Percentiles rank a stretch among this genome's conserved stretches.
Conservation (phyloP, 2,888 invertebrate species). For the Brachylomia viminalis region DNA sequence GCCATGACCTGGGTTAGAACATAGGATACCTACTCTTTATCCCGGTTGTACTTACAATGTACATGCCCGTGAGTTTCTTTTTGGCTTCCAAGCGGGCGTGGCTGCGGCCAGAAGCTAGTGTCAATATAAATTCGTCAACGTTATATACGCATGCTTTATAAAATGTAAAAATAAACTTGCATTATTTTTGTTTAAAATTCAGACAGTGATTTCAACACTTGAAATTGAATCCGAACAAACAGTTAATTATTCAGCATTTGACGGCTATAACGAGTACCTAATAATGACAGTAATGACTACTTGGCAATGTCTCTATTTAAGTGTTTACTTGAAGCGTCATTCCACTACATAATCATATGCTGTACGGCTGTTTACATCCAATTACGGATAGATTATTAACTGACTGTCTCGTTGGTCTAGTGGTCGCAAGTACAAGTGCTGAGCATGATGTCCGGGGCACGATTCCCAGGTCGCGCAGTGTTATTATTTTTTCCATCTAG, state of each 20-base stretch:
- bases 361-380: neutral
- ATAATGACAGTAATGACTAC: slow-evolving; percentile 23
- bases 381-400: slow-evolving; percentile 37
- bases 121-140: neutral
- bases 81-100: neutral
- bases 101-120: neutral
- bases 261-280: slow-evolving; percentile 13
- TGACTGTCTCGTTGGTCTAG: slow-evolving; percentile 16
- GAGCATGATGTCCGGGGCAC: no score
- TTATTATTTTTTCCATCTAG: no score
- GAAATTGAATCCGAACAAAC: slow-evolving; percentile 35
- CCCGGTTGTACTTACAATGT: no score
- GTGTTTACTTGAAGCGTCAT: neutral
- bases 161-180: neutral
- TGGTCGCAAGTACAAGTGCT: neutral
- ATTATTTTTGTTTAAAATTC: slow-evolving; percentile 17
- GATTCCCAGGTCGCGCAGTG: no score
- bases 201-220: slow-evolving; percentile 19
- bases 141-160: neutral
- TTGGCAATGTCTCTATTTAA: slow-evolving; percentile 25
- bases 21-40: neutral
- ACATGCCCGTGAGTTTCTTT: neutral
- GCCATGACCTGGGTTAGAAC: neutral
- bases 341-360: slow-evolving; percentile 9
- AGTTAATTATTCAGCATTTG: slow-evolving; percentile 38